Evolutionary conservation across 2,113 vertebrate species (phyloP), one percentile per base, ranked within the genome.

Genomic region (Physeter macrocephalus): DNA sequence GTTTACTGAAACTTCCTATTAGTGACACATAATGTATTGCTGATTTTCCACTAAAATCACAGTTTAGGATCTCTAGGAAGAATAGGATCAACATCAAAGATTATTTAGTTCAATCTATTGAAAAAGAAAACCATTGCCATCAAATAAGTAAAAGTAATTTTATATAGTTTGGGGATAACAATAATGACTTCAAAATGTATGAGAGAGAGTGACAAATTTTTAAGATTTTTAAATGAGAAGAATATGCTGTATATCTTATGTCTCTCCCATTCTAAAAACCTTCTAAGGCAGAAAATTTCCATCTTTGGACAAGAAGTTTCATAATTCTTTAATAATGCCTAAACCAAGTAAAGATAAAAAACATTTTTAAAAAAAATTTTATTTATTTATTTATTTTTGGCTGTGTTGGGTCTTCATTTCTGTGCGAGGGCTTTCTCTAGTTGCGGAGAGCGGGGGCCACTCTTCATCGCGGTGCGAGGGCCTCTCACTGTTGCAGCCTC

Each of bases 21-120:
- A 97, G 98, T 62, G 97, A 98, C 54, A 97, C 97, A 94, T 98
- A 98, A 82, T 98, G 80, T 90, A 97, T 84, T 52, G 94, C 97
- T 88, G 98, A 98, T 90, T 98, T 98, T 75, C 98, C 97, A 89
- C 90, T 97, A 74, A 94, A 96, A 84, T 98, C 98, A 85, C 98
- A 98, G 97, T 59, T 98, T 97, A 66, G 98, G 96, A 43, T 98
- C 96, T 82, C 98, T 98, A 94, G 52, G 36, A 86, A 93, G n/a
- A 97, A 97, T 0, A 69, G 18, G 94, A 80, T 74, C 25, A 96
- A 77, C 34, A 95, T 21, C 10, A 91, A 95, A 86, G 20, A 71
- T 94, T 82, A 87, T 59, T 88, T 91, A 90, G n/a, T 94, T 64
- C 92, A 92, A 87, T 83, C 57, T 93, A 41, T 72, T 87, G 52